Conservation (phyloP, 2,797 vertebrate species). For the Cyclopterus lumpus region DNA sequence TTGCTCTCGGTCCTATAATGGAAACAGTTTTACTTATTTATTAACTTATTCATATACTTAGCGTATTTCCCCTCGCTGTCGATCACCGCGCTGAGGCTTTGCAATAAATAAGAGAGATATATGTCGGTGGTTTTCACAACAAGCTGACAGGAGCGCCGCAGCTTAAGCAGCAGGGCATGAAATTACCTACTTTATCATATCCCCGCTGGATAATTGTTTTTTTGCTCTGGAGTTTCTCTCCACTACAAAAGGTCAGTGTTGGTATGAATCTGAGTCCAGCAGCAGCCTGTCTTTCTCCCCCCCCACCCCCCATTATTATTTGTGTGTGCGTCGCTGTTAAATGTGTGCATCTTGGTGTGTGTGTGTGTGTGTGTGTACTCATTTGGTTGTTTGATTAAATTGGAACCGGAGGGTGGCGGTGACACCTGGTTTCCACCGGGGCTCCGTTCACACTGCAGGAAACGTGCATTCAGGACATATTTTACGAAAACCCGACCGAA, state of each 20-base stretch:
- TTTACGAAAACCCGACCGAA: too few relatives aligned
- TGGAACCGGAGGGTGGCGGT: slow-evolving; percentile 54
- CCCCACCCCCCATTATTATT: slow-evolving; percentile 33
- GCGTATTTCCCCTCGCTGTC: slow-evolving; percentile 16
- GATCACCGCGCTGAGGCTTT: slow-evolving; percentile 37
- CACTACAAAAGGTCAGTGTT: slow-evolving; percentile 66
- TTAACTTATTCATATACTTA: not conserved
- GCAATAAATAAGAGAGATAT: slow-evolving; percentile 74
- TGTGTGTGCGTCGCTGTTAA: slow-evolving; percentile 12
- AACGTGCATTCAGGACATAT: too few relatives aligned
- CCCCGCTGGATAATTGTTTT: slow-evolving; percentile 81
- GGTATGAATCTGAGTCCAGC: slow-evolving; percentile 57
- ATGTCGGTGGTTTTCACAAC: slow-evolving; percentile 71
- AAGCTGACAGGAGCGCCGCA: slow-evolving; percentile 73
- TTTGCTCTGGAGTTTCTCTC: slow-evolving; percentile 71
- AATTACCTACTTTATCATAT: slow-evolving; percentile 85
- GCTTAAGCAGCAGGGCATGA: slow-evolving; percentile 82
- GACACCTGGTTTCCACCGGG: slow-evolving; percentile 63
- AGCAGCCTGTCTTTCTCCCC: slow-evolving; percentile 33
- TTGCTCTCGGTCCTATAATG: not conserved
- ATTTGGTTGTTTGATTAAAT: slow-evolving; percentile 56
- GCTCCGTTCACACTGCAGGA: slow-evolving; percentile 36
- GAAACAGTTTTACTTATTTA: slow-evolving; percentile 4
- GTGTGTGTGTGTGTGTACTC: slow-evolving; percentile 26
- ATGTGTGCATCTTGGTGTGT: slow-evolving; percentile 5